A percentile compares a stretch with the other conserved stretches of the same genome.
These are phyloP conservation scores for Chelonoidis abingdonii DNA, from an alignment of 2,113 vertebrate species.

Conservation along the genomic window DNA sequence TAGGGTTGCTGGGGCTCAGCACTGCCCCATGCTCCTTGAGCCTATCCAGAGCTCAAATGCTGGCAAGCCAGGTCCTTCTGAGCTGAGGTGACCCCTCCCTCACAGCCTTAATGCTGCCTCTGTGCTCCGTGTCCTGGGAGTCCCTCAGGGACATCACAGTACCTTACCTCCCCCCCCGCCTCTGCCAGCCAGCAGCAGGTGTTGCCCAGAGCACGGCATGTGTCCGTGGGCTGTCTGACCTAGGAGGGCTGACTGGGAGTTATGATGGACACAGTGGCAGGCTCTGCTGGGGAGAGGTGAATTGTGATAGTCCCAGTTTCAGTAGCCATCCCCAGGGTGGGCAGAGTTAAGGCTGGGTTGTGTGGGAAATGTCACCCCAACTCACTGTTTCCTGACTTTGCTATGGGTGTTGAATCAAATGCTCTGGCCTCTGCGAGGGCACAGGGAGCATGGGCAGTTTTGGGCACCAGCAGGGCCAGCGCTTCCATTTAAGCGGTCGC, in stretches of 20 bases:
- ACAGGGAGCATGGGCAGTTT: too few relatives aligned
- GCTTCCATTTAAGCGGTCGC: too few relatives aligned
- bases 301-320: not conserved
- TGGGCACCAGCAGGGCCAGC: too few relatives aligned
- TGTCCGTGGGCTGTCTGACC: not conserved
- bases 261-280: not conserved
- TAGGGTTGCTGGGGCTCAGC: too few relatives aligned
- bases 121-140: not conserved
- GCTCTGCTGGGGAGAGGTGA: not conserved
- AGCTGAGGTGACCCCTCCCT: not conserved
- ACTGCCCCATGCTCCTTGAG: too few relatives aligned
- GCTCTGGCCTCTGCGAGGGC: too few relatives aligned
- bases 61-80: not conserved
- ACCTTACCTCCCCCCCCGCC: not conserved
- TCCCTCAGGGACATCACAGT: not conserved
- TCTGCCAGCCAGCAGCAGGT: not conserved
- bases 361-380: not conserved
- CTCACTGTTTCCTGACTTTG: not conserved
- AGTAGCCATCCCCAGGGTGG: too few relatives aligned
- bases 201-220: not conserved
- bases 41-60: not conserved
- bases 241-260: not conserved
- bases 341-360: not conserved
- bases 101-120: too few relatives aligned
- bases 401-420: not conserved